Base-by-base conservation (phyloP, 2,113 vertebrate genomes). In the Cottus gobio region DNA sequence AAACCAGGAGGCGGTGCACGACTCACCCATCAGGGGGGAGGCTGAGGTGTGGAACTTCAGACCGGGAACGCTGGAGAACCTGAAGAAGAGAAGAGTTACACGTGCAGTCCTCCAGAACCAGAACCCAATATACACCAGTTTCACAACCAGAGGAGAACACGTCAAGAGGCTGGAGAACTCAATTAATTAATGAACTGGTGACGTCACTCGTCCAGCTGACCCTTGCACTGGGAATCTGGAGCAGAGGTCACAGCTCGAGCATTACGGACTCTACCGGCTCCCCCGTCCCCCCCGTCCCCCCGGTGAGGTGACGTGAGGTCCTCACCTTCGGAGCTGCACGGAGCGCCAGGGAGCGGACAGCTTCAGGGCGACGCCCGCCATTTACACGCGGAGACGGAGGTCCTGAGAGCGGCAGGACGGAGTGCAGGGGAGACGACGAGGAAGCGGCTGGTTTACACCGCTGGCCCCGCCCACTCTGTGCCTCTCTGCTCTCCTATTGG, bases 1-100 rank as follows among this genome's bases (percentile, higher is more conserved):
- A 2, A 42, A 42, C 10, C 42, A 44, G 42, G 42, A 44, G 42
- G 8, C 36, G 1, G 4, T 36, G 36, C 42, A 34, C 26, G 4
- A 85, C 90, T 89, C 75, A 93, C 91, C 90, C 97, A 96, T 97
- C 12, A 96, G 95, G 0, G 87, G 75, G 83, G 87, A 79, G 36
- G 87, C 70, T 22, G 93, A 86, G 24, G 77, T 2, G 80, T 96
- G 96, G 68, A 97, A 58, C 31, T 84, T 90, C 67, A 92, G 9
- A 0, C 46, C 65, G 64, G 93, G 92, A 69, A 91, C 3, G 2
- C 26, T 48, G 50, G 87, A 74, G 3, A 42, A 11, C 5, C 77
- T 36, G 36, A 76, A 39, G 11, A 3, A 30, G 56, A 57, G 56
- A 30, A 57, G 26, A 37, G 36, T 37, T 37, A 37, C 36, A 37